These are phyloP conservation scores for Drosophila meridionalis DNA, from an alignment of 2,888 invertebrate species.

Conservation along the genomic window DNA sequence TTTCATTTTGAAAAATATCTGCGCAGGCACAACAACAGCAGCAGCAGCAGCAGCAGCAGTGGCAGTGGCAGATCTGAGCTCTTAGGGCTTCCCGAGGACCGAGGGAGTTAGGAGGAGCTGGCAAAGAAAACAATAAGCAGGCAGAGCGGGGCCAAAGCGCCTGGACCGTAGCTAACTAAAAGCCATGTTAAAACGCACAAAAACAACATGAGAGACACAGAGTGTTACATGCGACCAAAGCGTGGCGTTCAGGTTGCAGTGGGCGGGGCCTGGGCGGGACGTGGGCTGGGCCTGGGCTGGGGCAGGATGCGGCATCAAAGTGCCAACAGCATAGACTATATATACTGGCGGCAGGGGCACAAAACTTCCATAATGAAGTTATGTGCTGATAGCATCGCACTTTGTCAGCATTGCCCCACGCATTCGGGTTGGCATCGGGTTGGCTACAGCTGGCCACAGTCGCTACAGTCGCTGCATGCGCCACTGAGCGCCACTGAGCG, in stretches of 20 bases:
- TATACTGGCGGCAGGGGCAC: constrained; percentile 30
- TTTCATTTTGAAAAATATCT: constrained; percentile 81
- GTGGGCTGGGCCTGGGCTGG: not conserved
- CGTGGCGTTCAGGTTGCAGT: not conserved
- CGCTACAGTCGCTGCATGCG: constrained; percentile 18
- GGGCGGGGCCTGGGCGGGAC: not conserved
- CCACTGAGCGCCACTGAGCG: constrained; percentile 1
- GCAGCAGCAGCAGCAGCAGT: constrained; percentile 18
- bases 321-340: constrained; percentile 31
- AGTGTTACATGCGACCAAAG: constrained; percentile 9
- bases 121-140: constrained; percentile 44
- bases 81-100: constrained; percentile 7
- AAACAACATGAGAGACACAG: constrained; percentile 50
- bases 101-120: constrained; percentile 14
- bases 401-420: constrained; percentile 61
- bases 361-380: constrained; percentile 82
- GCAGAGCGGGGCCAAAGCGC: constrained; percentile 24
- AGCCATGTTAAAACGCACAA: constrained; percentile 70
- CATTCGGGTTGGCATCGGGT: constrained; percentile 27
- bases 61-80: constrained; percentile 29
- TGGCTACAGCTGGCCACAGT: not conserved
- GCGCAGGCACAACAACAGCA: constrained; percentile 56
- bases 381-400: constrained; percentile 76
- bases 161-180: constrained; percentile 64
- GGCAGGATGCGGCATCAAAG: constrained; percentile 41